These are phyloP conservation scores for Cataglyphis livida DNA, from an alignment of 2,888 invertebrate genomes.

Conservation along the genomic window DNA sequence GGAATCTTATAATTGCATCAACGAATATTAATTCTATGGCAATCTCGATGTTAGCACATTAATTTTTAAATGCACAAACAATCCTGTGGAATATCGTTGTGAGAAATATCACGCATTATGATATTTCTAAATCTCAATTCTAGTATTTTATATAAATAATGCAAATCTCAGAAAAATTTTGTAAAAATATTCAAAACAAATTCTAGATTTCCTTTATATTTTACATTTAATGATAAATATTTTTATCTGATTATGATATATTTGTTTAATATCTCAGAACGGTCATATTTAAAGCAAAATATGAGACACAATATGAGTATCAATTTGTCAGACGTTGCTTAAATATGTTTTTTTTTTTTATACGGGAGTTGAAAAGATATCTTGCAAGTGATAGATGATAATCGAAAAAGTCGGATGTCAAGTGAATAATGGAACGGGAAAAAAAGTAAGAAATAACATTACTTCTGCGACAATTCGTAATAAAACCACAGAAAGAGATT, in stretches of 20 bases:
- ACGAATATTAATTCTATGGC: conserved; percentile 8
- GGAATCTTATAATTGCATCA: neutral
- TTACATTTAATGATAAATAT: neutral
- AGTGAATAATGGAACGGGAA: conserved; percentile 26
- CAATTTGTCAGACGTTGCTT: neutral
- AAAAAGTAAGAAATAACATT: neutral
- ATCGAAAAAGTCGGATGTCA: conserved; percentile 11
- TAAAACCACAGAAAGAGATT: neutral
- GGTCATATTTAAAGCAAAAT: neutral
- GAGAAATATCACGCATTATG: neutral
- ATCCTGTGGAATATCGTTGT: neutral
- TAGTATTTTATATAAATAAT: neutral
- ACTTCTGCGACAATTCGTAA: neutral
- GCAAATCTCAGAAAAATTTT: neutral
- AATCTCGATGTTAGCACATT: conserved; percentile 20
- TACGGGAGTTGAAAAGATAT: neutral
- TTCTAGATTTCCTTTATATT: neutral
- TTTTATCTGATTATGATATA: neutral
- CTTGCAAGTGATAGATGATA: neutral
- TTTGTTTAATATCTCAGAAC: neutral
- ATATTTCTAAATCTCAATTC: neutral
- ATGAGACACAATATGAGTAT: neutral
- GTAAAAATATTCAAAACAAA: neutral
- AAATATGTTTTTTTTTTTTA: neutral
- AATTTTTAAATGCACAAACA: conserved; percentile 15